Evolutionary conservation across 2,113 vertebrate genomes (phyloP), one percentile per base, ranked within the genome.

Genomic region (Embiotoca jacksoni): DNA sequence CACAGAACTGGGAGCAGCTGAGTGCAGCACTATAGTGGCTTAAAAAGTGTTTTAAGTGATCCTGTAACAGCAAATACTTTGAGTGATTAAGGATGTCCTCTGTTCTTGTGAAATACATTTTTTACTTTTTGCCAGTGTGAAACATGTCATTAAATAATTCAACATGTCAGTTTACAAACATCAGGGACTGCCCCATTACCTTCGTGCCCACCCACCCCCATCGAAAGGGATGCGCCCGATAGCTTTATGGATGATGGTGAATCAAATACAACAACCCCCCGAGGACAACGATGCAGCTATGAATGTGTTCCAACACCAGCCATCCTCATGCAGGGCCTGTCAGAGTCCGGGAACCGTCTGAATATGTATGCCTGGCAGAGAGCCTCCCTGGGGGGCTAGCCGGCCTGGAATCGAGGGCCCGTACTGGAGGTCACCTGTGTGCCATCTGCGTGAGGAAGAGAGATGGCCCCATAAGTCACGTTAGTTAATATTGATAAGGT

Each of bases 401-500:
- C 0, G 1, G 64, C 73, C 55, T 33, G 71, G 52, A 73, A 67
- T 47, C 67, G 36, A 69, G 72, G 78, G 60, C 56, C 53, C 16
- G n/a, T 53, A 35, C 78, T 65, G 59, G 81, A 86, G 86, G 82
- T 87, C 76, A 80, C 36, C 80, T 56, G 56, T 62, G 75, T 56
- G 71, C 78, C 65, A 56, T 63, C 13, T 59, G 70, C 33, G 32
- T 23, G 63, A 14, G 71, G 5, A 16, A 32, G 44, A 61, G 13
- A 37, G 33, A 81, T 53, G 36, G 50, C 50, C 32, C 57, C 35
- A 44, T 82, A 78, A 71, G 52, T 85, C 47, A 66, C 77, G 73
- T 78, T 68, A 39, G 81, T 88, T 81, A 83, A 85, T 89, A 84
- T 81, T 91, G 67, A 88, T 85, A 58, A 55, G 63, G 67, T 54